Evolutionary conservation across 2,888 invertebrate genomes (phyloP), one percentile per base, ranked within the genome.

Genomic region (Netelia virgata): DNA sequence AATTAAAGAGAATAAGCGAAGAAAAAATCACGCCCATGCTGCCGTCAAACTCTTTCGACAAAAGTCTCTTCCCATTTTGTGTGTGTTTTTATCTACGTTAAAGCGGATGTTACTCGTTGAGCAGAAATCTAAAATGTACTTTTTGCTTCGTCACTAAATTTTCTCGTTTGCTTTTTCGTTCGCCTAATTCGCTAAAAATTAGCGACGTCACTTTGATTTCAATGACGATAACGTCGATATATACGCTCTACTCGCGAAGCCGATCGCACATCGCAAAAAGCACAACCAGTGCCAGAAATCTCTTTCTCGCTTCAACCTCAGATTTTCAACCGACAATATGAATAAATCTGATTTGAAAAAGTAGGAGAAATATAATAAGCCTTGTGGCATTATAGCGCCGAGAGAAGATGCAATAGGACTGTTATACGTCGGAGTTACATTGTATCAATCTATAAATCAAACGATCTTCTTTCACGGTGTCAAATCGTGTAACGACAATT

Each of bases 81-180:
- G 5, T 59, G n/a, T 68, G n/a, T 28, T 61, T 14, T 55, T 20
- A 18, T 74, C 69, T 81, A 81, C 73, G 18, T 84, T 77, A 59
- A 77, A 84, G 69, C 77, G 76, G 63, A 84, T 74, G 55, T 84
- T 81, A 77, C 73, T 81, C 77, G 73, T 84, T 74, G 84, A 84
- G 81, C 84, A 77, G 72, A 81, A 77, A 84, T 61, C 43, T 68
- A 43, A 68, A 72, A 77, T 64, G 77, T 72, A 82, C 50, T 66
- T 61, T 10, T 36, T 6, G 6, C 23, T 70, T 50, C 11, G 53
- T 70, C 61, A 73, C 73, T n/a, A 20, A 64, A n/a, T n/a, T n/a
- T n/a, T n/a, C 57, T 66, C 20, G 43, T 41, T 59, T 66, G 23
- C 57, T 28, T 61, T 28, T 47, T 77, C n/a, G 41, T 70, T 69